Evolutionary conservation across 1,140 invertebrate genomes (phyloP).

Genomic region (Drosophila melanica): DNA sequence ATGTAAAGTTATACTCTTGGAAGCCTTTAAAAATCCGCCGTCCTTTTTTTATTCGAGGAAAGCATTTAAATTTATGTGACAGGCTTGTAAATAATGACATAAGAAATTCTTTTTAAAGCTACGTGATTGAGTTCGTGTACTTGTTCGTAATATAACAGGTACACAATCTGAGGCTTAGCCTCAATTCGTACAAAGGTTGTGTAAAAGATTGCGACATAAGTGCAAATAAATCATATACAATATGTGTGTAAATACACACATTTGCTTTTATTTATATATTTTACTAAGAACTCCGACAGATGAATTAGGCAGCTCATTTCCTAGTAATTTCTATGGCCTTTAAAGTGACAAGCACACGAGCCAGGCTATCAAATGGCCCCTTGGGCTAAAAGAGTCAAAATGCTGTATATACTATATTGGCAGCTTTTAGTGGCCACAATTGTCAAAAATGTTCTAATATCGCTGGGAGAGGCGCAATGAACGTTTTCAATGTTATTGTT

Average conservation of each 20-base stretch:
- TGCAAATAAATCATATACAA: conserved; percentile 50
- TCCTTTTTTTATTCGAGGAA: conserved; percentile 22
- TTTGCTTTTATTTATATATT: no score
- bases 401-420: neutral
- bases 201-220: conserved; percentile 16
- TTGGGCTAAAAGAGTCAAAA: conserved; percentile 8
- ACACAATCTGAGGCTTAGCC: neutral
- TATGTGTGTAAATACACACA: no score
- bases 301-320: conserved; percentile 45
- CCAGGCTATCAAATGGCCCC: neutral
- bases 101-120: conserved; percentile 38
- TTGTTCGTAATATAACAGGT: neutral
- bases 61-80: conserved; percentile 52
- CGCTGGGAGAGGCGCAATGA: conserved; percentile 37
- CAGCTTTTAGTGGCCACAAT: conserved; percentile 4
- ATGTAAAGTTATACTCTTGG: neutral
- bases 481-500: conserved; percentile 37
- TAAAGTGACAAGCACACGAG: conserved; percentile 22
- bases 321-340: conserved; percentile 43
- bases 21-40: neutral
- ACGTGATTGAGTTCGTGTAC: conserved; percentile 55
- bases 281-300: conserved; percentile 32
- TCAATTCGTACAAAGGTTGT: conserved; percentile 39
- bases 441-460: conserved; percentile 30
- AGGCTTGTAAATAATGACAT: conserved; percentile 28